Conservation (phyloP, 1,140 invertebrate species). For the Holotrichia oblita region DNA sequence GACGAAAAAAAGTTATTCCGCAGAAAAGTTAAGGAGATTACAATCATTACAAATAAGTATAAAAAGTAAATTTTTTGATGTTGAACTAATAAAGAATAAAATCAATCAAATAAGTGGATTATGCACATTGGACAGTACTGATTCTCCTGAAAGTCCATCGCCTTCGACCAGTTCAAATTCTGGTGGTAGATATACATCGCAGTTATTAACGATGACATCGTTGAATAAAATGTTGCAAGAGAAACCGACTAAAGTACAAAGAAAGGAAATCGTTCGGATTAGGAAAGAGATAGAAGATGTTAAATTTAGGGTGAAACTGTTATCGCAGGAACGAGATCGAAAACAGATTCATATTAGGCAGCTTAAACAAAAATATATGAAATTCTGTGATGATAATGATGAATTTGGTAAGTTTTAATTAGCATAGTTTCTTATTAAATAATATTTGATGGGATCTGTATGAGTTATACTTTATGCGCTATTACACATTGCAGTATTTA, state of each 20-base stretch:
- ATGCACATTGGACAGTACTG: neutral
- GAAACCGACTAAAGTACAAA: conserved; percentile 64
- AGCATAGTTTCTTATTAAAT: too few relatives aligned
- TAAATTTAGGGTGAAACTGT: conserved; percentile 67
- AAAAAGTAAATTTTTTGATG: conserved; percentile 66
- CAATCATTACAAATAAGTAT: conserved; percentile 69
- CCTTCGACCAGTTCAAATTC: conserved; percentile 59
- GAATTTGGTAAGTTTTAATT: conserved; percentile 54
- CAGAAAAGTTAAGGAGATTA: conserved; percentile 73
- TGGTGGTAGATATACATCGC: conserved; percentile 60
- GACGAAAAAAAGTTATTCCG: conserved; percentile 77
- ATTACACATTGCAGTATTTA: too few relatives aligned
- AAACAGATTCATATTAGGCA: conserved; percentile 65
- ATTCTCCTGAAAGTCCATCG: conserved; percentile 40
- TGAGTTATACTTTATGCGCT: too few relatives aligned
- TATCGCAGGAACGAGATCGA: conserved; percentile 67
- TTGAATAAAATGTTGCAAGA: conserved; percentile 64
- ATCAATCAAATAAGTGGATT: conserved; percentile 58
- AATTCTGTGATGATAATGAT: conserved; percentile 58
- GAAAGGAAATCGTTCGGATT: conserved; percentile 62
- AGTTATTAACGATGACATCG: conserved; percentile 63
- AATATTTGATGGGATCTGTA: too few relatives aligned
- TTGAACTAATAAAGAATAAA: conserved; percentile 64
- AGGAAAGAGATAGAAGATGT: conserved; percentile 68
- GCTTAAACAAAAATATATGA: conserved; percentile 60